These are phyloP conservation scores for Melitaea athalia DNA, from an alignment of 2,888 invertebrate species.

Conservation along the genomic window DNA sequence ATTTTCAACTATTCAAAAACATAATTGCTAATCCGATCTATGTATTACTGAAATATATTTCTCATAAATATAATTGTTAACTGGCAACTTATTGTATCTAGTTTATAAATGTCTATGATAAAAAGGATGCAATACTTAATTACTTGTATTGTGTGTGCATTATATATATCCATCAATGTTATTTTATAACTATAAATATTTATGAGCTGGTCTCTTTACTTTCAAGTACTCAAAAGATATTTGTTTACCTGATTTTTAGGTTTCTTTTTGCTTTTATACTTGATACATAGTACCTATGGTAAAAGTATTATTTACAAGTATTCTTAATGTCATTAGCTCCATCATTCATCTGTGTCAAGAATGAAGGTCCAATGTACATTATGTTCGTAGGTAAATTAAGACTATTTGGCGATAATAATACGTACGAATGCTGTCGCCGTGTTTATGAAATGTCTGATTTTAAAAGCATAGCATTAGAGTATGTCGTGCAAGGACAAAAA, in stretches of 20 bases:
- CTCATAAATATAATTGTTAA: conserved; percentile 28
- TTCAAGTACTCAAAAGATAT: conserved; percentile 77
- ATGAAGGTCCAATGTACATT: conserved; percentile 73
- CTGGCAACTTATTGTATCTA: conserved; percentile 34
- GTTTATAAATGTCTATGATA: conserved; percentile 27
- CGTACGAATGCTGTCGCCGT: conserved; percentile 51
- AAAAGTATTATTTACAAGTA: conserved; percentile 54
- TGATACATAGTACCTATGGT: conserved; percentile 47
- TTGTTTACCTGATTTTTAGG: conserved; percentile 55
- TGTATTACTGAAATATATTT: conserved; percentile 32
- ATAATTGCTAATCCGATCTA: conserved; percentile 38
- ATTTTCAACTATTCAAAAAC: conserved; percentile 42
- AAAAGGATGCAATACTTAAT: conserved; percentile 54
- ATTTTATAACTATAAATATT: conserved; percentile 54
- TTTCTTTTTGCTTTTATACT: conserved; percentile 53
- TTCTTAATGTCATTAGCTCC: conserved; percentile 53
- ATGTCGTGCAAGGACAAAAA: conserved; percentile 59
- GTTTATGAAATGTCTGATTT: conserved; percentile 65
- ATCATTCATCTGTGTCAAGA: conserved; percentile 63
- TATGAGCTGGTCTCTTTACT: conserved; percentile 78
- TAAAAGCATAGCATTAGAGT: conserved; percentile 50
- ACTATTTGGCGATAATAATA: conserved; percentile 61
- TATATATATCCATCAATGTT: conserved; percentile 65
- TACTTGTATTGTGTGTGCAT: conserved; percentile 73
- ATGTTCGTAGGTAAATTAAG: conserved; percentile 73